Evolutionary conservation across 2,113 vertebrate genomes (phyloP).

Genomic region (Sorex araneus): DNA sequence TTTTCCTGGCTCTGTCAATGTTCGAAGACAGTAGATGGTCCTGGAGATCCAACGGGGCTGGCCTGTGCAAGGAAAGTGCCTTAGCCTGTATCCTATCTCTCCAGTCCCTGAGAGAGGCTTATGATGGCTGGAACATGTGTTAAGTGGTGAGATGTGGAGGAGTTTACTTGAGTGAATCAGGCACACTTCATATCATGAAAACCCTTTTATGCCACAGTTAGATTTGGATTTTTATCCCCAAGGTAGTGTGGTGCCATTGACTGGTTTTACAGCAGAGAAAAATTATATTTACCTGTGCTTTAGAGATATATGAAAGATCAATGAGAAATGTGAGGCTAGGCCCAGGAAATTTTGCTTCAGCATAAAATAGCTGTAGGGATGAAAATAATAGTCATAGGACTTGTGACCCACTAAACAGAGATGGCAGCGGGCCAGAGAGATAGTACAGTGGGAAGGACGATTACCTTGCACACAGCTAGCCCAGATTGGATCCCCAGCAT

Average conservation of each 20-base stretch:
- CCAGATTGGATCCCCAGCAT: too few relatives aligned
- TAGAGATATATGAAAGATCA: constrained; percentile 15
- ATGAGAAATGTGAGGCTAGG: constrained; percentile 10
- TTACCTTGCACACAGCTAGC: too few relatives aligned
- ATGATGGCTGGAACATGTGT: neutral
- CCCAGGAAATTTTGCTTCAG: neutral
- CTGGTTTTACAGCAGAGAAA: neutral
- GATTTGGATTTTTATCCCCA: constrained; percentile 24
- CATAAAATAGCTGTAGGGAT: neutral
- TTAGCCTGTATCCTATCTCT: too few relatives aligned
- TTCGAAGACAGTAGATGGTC: too few relatives aligned
- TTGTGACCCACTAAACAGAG: neutral
- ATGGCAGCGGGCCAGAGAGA: too few relatives aligned
- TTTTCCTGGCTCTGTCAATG: too few relatives aligned
- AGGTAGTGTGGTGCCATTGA: neutral
- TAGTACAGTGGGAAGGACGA: too few relatives aligned
- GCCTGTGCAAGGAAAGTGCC: too few relatives aligned
- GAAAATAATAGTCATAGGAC: neutral
- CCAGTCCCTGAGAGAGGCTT: constrained; percentile 3
- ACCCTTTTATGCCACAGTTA: neutral
- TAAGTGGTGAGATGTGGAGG: constrained; percentile 11
- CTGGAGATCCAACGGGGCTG: too few relatives aligned
- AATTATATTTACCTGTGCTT: neutral
- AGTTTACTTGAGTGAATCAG: neutral
- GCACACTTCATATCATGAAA: constrained; percentile 9